phyloP scores from a whole-genome alignment of 2,888 invertebrate species.

The Agonum fuliginosum region DNA sequence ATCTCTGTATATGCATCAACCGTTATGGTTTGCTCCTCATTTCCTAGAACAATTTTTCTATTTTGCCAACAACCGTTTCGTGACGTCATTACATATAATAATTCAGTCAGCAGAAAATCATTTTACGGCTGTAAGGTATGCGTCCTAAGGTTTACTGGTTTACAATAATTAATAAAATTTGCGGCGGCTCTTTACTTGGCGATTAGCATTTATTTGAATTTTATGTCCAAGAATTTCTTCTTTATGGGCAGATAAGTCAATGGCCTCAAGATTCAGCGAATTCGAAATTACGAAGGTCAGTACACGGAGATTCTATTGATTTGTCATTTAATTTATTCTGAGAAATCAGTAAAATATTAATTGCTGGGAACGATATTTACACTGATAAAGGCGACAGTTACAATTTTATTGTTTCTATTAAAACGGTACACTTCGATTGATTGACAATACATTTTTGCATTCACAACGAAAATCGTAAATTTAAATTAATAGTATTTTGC shows the following conservation, averaged over 20 bases:
- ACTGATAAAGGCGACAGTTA: not conserved
- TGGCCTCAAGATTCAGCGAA: constrained; percentile 24
- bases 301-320: not conserved
- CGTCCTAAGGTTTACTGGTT: not conserved
- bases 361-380: not conserved
- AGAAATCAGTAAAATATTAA: not conserved
- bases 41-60: constrained; percentile 40
- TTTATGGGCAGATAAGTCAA: constrained; percentile 31
- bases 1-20: constrained; percentile 16
- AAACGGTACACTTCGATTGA: not conserved
- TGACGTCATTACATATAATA: constrained; percentile 8
- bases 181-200: not conserved
- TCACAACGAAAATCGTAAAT: too few relatives aligned
- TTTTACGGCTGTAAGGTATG: not conserved
- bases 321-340: not conserved
- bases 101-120: not conserved
- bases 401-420: not conserved
- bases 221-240: constrained; percentile 36
- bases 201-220: constrained; percentile 32
- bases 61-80: constrained; percentile 32
- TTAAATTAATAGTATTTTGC: too few relatives aligned
- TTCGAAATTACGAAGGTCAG: constrained; percentile 21
- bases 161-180: not conserved
- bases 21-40: constrained; percentile 30
- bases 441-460: too few relatives aligned